phyloP scores from a whole-genome alignment of 2,888 invertebrate species.

The Tupiocoris notatus region DNA sequence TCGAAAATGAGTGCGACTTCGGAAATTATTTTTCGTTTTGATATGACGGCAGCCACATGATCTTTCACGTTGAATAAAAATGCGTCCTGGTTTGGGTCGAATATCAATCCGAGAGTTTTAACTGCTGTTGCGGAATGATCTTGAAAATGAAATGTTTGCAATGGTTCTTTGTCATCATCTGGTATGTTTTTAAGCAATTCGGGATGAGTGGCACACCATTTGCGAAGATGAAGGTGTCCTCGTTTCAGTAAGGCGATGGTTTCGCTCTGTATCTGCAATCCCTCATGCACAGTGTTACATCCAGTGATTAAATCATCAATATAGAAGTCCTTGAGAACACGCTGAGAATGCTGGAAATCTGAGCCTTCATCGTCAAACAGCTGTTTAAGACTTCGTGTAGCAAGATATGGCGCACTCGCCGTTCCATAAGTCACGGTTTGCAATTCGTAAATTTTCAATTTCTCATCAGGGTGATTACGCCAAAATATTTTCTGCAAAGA shows the following conservation, averaged over 20 bases:
- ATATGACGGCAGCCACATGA: neutral
- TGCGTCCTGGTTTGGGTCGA: slow-evolving; percentile 41
- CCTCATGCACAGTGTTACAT: slow-evolving; percentile 44
- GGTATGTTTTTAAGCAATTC: slow-evolving; percentile 6
- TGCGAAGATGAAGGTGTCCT: neutral
- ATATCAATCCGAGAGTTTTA: slow-evolving; percentile 39
- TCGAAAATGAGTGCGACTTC: slow-evolving; percentile 49
- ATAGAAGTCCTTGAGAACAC: slow-evolving; percentile 50
- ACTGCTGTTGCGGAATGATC: slow-evolving; percentile 35
- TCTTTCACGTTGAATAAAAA: slow-evolving; percentile 32
- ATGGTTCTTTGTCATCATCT: neutral
- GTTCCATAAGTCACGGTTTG: slow-evolving; percentile 50
- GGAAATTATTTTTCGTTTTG: slow-evolving; percentile 48
- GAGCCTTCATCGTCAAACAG: slow-evolving; percentile 49
- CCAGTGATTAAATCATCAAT: slow-evolving; percentile 51
- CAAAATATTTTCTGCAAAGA: slow-evolving; percentile 49
- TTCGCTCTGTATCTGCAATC: slow-evolving; percentile 41
- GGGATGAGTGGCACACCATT: neutral
- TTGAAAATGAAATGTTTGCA: neutral
- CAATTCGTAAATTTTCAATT: slow-evolving; percentile 44
- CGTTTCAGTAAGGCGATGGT: slow-evolving; percentile 35
- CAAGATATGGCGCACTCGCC: slow-evolving; percentile 47
- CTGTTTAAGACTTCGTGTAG: slow-evolving; percentile 45
- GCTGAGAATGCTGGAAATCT: slow-evolving; percentile 40
- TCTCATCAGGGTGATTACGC: slow-evolving; percentile 42